Base-by-base conservation (phyloP, 1,140 invertebrate species). In the Zaprionus ghesquierei region DNA sequence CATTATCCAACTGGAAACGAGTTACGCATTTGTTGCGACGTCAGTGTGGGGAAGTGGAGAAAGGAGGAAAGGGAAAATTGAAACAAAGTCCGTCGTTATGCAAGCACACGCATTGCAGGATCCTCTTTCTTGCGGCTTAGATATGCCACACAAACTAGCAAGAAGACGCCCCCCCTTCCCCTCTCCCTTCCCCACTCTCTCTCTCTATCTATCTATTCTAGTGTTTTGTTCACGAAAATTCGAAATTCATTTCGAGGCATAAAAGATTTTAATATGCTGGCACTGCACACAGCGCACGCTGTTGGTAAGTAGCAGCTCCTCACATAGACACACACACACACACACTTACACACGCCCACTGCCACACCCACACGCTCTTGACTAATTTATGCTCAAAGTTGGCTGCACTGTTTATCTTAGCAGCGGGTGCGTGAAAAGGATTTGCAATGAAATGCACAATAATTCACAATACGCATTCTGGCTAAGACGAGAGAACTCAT, bases 391-490 rank as follows among this genome's bases (percentile, higher is more conserved):
- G 71, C 75, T 50, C 44, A 44, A 66, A 75, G 72, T 75, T 75
- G 44, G 68, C 58, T 69, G 18, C 27, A 60, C 44, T 61, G 58
- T 75, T 65, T 75, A 70, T 20, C 51, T 71, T 63, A 13, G 22
- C 23, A 77, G 29, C 51, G 53, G 15, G n/a, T 62, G 41, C 20
- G 46, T 61, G 41, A 60, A 66, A 66, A 77, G 84, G 60, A 76
- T 75, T 82, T 54, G 66, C 65, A 81, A 81, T 82, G 72, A 77
- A 87, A 89, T 87, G 75, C 75, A 70, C 84, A 77, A 89, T 87
- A 89, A 87, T 82, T 86, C 75, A 87, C 60, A 87, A 79, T 81
- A 87, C 79, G 27, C 79, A 87, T 82, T 68, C 78, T 69, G 62
- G 53, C 46, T 9, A 9, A 25, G 6, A 46, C 12, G n/a, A n/a